Evolutionary conservation across 2,797 vertebrate species (phyloP), one percentile per base, ranked within the genome.

Genomic region (Intellagama lesueurii): DNA sequence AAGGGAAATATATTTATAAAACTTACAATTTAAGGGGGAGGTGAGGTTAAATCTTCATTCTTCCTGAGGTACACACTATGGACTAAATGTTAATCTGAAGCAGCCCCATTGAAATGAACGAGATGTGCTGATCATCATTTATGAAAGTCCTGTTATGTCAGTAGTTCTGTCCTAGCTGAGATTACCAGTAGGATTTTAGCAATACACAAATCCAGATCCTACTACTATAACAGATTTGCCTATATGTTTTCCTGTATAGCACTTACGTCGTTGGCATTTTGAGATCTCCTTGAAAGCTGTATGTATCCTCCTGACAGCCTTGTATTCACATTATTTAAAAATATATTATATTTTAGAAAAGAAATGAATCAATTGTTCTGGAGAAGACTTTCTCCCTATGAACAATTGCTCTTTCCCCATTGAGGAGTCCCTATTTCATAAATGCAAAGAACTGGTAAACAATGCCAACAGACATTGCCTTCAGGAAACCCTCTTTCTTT

Each of bases 381-480:
- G 49, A 60, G 85, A 52, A 66, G 7, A 26, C 35, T 1, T 75
- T 82, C 22, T 73, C 26, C 28, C 72, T 73, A 49, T 75, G 47
- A 86, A 56, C 84, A 81, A 75, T 64, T 86, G 66, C 19, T 40
- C n/a, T 26, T 35, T 75, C 9, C 56, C 16, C 70, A 28, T 40
- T 49, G 26, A 90, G 68, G 66, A 52, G n/a, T 56, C n/a, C 91
- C 83, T 35, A 44, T 87, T 80, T 12, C 40, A 73, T 1, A 81
- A 19, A 30, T 89, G 32, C 81, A 17, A 26, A 77, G 52, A 94
- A 70, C 35, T 88, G 49, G 1, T 82, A 85, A 90, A 72, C 75
- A 81, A 85, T 2, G 69, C 69, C 73, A 81, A 0, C 52, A 35
- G 85, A 92, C 87, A 19, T 87, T 82, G 68, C 40, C 85, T 32